Percentiles rank a stretch among this genome's conserved stretches.
These are phyloP conservation scores for Geotrypetes seraphini DNA, from an alignment of 2,797 vertebrate genomes.

Conservation along the genomic window DNA sequence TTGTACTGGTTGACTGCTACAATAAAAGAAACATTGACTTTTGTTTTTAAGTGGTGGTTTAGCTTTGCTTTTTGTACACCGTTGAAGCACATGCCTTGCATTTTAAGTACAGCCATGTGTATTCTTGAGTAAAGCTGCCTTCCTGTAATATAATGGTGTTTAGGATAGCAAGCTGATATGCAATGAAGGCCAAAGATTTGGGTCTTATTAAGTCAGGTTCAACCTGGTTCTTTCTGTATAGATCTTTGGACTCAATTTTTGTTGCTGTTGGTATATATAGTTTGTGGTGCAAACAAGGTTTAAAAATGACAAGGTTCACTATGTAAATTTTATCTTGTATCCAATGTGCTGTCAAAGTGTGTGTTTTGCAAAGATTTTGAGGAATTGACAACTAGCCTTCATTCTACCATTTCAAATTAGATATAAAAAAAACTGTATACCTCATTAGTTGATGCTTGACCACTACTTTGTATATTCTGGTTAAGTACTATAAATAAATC, in stretches of 20 bases:
- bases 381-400: slow-evolving; percentile 3
- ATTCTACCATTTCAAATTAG: slow-evolving; percentile 7
- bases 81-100: slow-evolving; percentile 50
- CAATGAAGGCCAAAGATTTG: slow-evolving; percentile 74
- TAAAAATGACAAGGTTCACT: slow-evolving; percentile 12
- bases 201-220: slow-evolving; percentile 69
- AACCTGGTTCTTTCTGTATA: slow-evolving; percentile 54
- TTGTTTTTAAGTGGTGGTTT: slow-evolving; percentile 9
- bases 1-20: slow-evolving; percentile 21
- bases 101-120: slow-evolving; percentile 9
- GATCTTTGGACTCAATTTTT: slow-evolving; percentile 13
- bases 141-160: slow-evolving; percentile 26
- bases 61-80: slow-evolving; percentile 15
- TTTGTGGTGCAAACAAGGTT: slow-evolving; percentile 54
- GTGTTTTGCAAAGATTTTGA: slow-evolving; percentile 9
- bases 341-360: slow-evolving; percentile 12
- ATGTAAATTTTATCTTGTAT: slow-evolving; percentile 18
- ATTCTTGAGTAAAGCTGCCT: slow-evolving; percentile 4
- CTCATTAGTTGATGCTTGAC: slow-evolving; percentile 42
- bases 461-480: slow-evolving; percentile 87
- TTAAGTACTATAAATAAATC: slow-evolving; percentile 65
- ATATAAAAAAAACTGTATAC: slow-evolving; percentile 9
- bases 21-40: slow-evolving; percentile 7
- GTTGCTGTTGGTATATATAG: slow-evolving; percentile 16
- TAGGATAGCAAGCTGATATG: slow-evolving; percentile 66